Conservation (phyloP, 30 jellyfish, hydroid and myxozoan species). For the Clytia hemisphaerica region DNA sequence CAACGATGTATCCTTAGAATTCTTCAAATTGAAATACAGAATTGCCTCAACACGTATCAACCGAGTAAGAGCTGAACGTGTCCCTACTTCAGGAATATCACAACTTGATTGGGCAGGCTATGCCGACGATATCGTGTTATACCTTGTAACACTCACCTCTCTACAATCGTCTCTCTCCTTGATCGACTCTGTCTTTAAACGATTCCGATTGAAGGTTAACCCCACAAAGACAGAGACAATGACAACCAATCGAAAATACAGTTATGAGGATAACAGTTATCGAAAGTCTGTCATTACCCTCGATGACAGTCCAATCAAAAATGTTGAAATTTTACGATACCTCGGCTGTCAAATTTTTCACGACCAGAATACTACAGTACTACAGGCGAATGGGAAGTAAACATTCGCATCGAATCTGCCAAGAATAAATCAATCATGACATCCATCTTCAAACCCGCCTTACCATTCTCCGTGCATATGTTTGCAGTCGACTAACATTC, state of each 20-base stretch:
- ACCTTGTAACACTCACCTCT: background rate
- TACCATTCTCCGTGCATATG: background rate
- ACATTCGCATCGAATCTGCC: slow-evolving; percentile 1
- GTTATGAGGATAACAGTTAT: background rate
- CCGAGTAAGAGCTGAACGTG: background rate
- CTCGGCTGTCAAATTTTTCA: background rate
- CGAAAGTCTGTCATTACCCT: background rate
- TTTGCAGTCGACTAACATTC: background rate
- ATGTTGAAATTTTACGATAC: no score
- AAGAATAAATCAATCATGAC: background rate
- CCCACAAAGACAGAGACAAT: no score
- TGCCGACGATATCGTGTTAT: slow-evolving; percentile 2
- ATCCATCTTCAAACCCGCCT: background rate
- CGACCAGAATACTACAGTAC: background rate
- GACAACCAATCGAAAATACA: no score
- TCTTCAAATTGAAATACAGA: background rate
- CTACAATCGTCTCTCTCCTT: slow-evolving; percentile 1
- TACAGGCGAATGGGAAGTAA: background rate
- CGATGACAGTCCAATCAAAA: background rate
- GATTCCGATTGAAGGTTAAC: background rate
- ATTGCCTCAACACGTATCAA: no score
- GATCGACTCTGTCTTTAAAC: background rate
- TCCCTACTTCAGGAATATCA: background rate
- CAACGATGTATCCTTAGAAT: background rate
- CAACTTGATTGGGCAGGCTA: slow-evolving; percentile 3